Conservation (phyloP, 1,140 invertebrate species). For the Cherax destructor region DNA sequence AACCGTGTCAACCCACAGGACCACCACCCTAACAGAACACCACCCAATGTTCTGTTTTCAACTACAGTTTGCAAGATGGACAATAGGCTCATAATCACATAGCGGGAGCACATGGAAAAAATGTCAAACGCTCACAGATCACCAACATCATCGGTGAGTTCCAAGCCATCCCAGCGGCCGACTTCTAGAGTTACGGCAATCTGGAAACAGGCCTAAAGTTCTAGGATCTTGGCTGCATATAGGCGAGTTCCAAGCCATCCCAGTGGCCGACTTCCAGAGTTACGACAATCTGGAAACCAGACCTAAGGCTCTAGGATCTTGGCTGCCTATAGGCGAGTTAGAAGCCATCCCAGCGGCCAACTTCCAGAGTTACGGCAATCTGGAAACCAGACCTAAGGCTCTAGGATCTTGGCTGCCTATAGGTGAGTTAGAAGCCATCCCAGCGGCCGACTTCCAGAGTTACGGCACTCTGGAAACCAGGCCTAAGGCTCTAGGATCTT, state of each 20-base stretch:
- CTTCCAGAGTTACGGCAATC: no score
- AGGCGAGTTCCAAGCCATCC: constrained; percentile 27
- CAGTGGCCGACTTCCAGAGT: no score
- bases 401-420: constrained; percentile 5
- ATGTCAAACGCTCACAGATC: constrained; percentile 42
- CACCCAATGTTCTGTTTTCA: constrained; percentile 62
- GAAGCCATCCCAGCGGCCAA: no score
- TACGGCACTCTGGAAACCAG: no score
- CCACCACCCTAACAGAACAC: constrained; percentile 60
- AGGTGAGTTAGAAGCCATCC: background rate
- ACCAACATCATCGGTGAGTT: constrained; percentile 13
- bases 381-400: no score
- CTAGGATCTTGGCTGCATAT: background rate
- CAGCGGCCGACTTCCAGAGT: no score
- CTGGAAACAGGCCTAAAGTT: no score
- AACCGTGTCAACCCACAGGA: constrained; percentile 51
- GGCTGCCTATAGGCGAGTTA: no score
- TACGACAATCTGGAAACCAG: no score
- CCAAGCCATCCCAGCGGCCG: background rate
- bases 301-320: background rate
- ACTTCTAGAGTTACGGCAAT: no score
- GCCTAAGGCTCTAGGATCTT: background rate
- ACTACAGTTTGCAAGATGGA: constrained; percentile 61
- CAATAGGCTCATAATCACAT: constrained; percentile 65
- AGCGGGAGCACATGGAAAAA: constrained; percentile 63